Base-by-base conservation (phyloP, 2,888 invertebrate species). In the Dicroscelio sp. region DNA sequence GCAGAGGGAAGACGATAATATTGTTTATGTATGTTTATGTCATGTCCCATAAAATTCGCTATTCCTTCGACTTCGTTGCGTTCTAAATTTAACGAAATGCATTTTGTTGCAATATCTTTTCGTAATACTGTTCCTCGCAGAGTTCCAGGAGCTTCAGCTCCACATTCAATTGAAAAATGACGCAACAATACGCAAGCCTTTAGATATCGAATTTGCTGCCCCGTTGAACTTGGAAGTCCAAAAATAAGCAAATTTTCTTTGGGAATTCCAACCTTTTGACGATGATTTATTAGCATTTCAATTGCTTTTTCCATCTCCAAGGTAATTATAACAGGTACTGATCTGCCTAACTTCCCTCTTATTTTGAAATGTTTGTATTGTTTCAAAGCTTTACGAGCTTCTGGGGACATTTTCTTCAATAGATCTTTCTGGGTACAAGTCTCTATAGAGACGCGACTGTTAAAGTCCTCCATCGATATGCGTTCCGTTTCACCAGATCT, bases 71-170 rank as follows among this genome's bases (percentile, higher is more conserved):
- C 38, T 48, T 90, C 43, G 52, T 65, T 60, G 17, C 73, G 75
- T n/a, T 69, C 25, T 8, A 92, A 85, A 75, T 90, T 90, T 5
- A 91, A 76, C 20, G 80, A 82, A 0, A 86, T 67, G 60, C 92
- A 93, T 76, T 90, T 92, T 0, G 92, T 93, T 1, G 93, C 93
- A 6, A 93, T 38, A 63, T 94, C 93, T 38, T 94, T 93, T 12
- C 94, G 65, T 3, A 94, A 58, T n/a, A 60, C 48, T 1, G 90
- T 93, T 12, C 90, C 92, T 17, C 93, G 88, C 3, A 94, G 58
- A 1, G 88, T 80, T 8, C 82, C 60, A 8, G 94, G 93, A 12
- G 76, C 58, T 69, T 85, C 30, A 17, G 92, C 93, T 0, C 88
- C 91, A 71, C 93, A 92, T 35, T 80, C 52, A 2, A 10, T n/a